Base-by-base conservation (phyloP, 2,797 vertebrate species). In the Gadopsis marmoratus region DNA sequence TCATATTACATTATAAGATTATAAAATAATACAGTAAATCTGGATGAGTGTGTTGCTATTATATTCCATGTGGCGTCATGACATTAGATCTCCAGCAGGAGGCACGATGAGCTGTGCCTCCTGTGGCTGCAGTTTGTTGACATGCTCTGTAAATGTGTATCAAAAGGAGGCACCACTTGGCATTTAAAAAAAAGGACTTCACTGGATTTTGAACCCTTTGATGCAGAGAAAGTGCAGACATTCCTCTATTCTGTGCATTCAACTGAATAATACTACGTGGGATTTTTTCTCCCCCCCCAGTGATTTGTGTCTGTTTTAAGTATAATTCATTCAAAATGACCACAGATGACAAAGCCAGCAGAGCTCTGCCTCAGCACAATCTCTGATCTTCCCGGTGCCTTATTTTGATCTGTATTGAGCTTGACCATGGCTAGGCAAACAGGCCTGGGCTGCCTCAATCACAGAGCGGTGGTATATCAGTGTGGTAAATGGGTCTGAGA, bases 81-180 rank as follows among this genome's bases (percentile, higher is more conserved):
- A 76, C 77, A 47, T 9, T 19, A 19, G 2, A 68, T 68, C 4
- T 87, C 93, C 93, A 94, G 89, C 81, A 94, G 93, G 87, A 82
- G 93, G 90, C 88, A 84, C 64, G 84, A 68, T 88, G 76, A 86
- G 51, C 48, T 88, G 58, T 19, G 43, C 51, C 45, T 56, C 31
- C 17, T 4, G 11, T 10, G 33, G 54, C 71, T 47, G 7, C 75
- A 83, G 74, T 65, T 71, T 5, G 21, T 17, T 35, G 39, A 33
- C 35, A 62, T 68, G 72, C 47, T 79, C 50, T 69, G 11, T 59
- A 29, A 53, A 17, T 59, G 53, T 58, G 55, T 37, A 75, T 77
- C 73, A 75, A 69, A 37, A 69, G n/a, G 69, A 74, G 58, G 61
- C 35, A 71, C 8, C 66, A 68, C 69, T 80, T 83, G 72, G 69